Base-by-base conservation (phyloP, 2,113 vertebrate genomes). In the Delphinapterus leucas region DNA sequence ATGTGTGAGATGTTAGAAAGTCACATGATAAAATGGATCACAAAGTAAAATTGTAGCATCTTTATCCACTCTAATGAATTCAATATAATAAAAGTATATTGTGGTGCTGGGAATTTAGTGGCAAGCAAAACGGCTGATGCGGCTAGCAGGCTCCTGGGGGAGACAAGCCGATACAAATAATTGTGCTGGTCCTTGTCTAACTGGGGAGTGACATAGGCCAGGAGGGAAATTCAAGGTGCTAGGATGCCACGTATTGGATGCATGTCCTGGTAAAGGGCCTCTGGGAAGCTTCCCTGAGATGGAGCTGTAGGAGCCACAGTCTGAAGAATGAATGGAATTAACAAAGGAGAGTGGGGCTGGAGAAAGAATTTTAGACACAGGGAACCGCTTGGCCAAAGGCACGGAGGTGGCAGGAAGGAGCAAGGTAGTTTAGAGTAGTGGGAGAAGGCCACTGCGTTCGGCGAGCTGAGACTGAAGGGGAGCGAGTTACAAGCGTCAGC, bases 161-260 rank as follows among this genome's bases (percentile, higher is more conserved):
- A 31, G 36, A 23, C 0, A 33, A 38, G 26, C 17, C 20, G 38
- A 1, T 41, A 33, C 21, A 13, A 41, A 65, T 41, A 26, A 18
- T 15, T 13, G 8, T 3, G 25, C 41, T 49, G 15, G 8, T 41
- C 11, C 0, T 0, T 33, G 3, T 47, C 79, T 60, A 21, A 28
- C 44, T 15, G 2, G 4, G 44, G 49, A 25, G 61, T 61, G 20
- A 74, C 4, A 0, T 0, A 4, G 31, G 17, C 21, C 36, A 5
- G 11, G 38, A 36, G 36, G 82, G 61, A 65, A 36, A 61, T 31
- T 33, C 33, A 60, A 79, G 36, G 20, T 83, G 23, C 36, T 28
- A 0, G 20, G 67, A n/a, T 70, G 63, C 6, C 20, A 1, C 13
- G 5, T 38, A 26, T 12, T 14, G 25, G 25, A 18, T 41, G 20